A percentile compares a stretch with the other conserved stretches of the same genome.
phyloP scores from a whole-genome alignment of 2,888 invertebrate genomes.

The Nasonia oneida region DNA sequence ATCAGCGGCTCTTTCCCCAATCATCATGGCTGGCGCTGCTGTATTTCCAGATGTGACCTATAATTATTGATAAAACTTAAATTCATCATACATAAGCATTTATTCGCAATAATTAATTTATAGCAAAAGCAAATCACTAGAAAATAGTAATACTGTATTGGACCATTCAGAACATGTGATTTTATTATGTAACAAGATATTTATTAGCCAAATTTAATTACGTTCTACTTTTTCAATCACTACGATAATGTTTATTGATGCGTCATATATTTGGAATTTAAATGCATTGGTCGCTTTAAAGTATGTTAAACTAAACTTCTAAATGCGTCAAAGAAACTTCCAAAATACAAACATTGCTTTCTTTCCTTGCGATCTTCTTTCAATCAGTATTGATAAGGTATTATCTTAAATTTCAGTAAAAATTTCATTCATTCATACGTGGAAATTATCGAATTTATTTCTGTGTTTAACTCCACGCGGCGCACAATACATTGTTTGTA shows the following conservation, averaged over 20 bases:
- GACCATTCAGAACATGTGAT: neutral
- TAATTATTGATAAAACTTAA: neutral
- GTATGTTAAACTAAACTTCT: neutral
- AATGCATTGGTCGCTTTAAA: neutral
- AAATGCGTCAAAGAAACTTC: neutral
- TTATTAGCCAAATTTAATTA: neutral
- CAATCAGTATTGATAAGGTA: neutral
- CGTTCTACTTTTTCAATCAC: neutral
- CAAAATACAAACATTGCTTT: neutral
- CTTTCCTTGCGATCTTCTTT: constrained; percentile 4
- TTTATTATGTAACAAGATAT: neutral
- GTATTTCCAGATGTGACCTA: constrained; percentile 81
- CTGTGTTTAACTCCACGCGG: neutral
- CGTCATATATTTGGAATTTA: neutral
- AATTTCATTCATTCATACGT: neutral
- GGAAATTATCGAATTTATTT: neutral
- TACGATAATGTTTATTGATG: neutral
- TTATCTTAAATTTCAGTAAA: neutral
- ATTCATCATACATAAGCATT: neutral
- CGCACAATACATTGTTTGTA: neutral
- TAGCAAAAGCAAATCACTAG: neutral
- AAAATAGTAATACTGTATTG: neutral
- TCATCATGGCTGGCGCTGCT: constrained; percentile 82
- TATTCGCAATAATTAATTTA: neutral
- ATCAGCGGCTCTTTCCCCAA: constrained; percentile 82